These are phyloP conservation scores for Eulemur rubriventer DNA, from an alignment of 2,797 vertebrate species.

Conservation along the genomic window DNA sequence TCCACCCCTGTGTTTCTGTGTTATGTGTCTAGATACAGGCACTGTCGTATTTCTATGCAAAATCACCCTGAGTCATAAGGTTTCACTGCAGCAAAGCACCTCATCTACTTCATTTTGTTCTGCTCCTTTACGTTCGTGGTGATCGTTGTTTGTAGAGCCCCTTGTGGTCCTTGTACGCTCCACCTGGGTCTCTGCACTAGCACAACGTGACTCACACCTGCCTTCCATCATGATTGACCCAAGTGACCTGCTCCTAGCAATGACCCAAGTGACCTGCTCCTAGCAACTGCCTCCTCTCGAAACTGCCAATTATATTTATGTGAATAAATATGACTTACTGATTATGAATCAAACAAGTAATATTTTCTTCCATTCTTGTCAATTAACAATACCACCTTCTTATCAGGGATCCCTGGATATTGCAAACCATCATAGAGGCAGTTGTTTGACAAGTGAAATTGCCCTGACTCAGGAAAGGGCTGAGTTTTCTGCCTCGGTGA, in stretches of 20 bases:
- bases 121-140: background rate
- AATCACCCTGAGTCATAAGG: background rate
- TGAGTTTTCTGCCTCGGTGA: background rate
- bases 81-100: background rate
- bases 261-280: background rate
- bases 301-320: background rate
- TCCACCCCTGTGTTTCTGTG: background rate
- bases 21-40: background rate
- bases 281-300: background rate
- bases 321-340: background rate
- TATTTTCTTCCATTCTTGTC: background rate
- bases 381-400: background rate
- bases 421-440: background rate
- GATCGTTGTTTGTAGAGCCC: fast-evolving
- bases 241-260: background rate
- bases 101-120: background rate
- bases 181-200: background rate
- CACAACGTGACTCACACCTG: background rate
- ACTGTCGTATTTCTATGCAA: background rate
- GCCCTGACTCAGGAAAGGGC: background rate
- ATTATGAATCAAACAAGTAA: background rate
- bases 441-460: background rate
- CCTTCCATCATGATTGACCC: too few relatives aligned
- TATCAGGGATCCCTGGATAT: background rate
- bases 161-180: background rate